Evolutionary conservation across 2,888 invertebrate genomes (phyloP), one percentile per base, ranked within the genome.

Genomic region (Acrobasis suavella): DNA sequence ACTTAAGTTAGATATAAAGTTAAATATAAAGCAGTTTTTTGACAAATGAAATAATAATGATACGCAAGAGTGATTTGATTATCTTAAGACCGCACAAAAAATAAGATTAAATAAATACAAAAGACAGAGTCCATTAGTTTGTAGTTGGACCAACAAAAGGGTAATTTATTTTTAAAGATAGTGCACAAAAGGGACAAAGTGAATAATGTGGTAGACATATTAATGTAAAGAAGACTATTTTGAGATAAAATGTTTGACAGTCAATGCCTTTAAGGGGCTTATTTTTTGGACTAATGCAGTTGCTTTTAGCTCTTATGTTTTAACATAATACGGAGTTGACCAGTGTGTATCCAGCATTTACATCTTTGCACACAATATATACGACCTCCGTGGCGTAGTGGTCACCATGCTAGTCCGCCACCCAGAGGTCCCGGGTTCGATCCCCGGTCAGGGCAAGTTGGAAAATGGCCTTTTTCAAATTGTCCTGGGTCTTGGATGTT

Each of bases 161-260:
- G 46, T 46, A 12, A 46, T 46, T 46, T 46, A 46, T 46, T 14
- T 46, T 14, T 46, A 46, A 46, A 46, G 46, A 42, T 42, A 46
- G 46, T 46, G 46, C 46, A 46, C 46, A 46, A 46, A 46, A n/a
- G 46, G 5, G 6, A 46, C 46, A n/a, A 46, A 46, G 46, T 0
- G 46, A 46, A 46, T 46, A 46, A 46, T 46, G 46, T 5, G 2
- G n/a, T 46, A 46, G 46, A 46, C 46, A 46, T n/a, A 46, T 46
- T 1, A 46, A 12, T 14, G 46, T 14, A 46, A 46, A 46, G 46
- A 46, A 1, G 42, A 12, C 14, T 46, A 14, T 46, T 46, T 46
- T 46, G n/a, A 46, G 46, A 46, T 46, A 46, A 46, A 14, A 46
- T 46, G 46, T 46, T 46, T 46, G 46, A 42, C 12, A 46, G 46